phyloP scores from a whole-genome alignment of 2,888 invertebrate genomes.

The Leptopilina myrica region DNA sequence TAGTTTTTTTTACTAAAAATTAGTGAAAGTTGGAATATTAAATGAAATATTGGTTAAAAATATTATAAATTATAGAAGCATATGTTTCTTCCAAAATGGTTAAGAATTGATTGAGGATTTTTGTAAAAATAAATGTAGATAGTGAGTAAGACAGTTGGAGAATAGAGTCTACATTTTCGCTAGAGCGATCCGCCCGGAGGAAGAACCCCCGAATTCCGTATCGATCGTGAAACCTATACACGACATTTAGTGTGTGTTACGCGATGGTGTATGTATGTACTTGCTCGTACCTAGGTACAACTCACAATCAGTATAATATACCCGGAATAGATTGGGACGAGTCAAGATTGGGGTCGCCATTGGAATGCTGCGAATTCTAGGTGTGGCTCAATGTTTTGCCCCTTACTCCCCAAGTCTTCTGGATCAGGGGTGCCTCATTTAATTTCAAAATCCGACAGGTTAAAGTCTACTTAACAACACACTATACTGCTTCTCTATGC shows the following conservation, averaged over 20 bases:
- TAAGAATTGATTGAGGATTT: neutral
- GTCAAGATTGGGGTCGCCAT: conserved; percentile 61
- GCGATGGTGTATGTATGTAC: neutral
- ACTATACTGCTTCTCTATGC: conserved; percentile 36
- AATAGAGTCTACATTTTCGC: conserved; percentile 2
- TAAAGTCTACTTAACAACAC: conserved; percentile 10
- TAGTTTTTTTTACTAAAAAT: too few relatives aligned
- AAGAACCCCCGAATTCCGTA: conserved; percentile 38
- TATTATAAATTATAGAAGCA: too few relatives aligned
- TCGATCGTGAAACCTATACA: conserved; percentile 36
- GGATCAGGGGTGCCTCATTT: conserved; percentile 20
- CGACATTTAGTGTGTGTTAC: conserved; percentile 16
- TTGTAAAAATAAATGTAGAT: neutral
- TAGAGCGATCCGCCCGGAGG: conserved; percentile 33
- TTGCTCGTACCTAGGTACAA: conserved; percentile 4
- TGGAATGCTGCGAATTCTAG: conserved; percentile 72
- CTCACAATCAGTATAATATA: conserved; percentile 20
- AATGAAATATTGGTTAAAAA: too few relatives aligned
- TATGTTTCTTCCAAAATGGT: too few relatives aligned
- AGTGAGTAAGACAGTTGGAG: neutral
- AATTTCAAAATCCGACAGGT: neutral
- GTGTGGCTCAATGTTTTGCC: conserved; percentile 64
- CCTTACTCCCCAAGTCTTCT: conserved; percentile 43
- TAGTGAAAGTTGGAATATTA: too few relatives aligned
- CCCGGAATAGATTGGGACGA: conserved; percentile 57